These are phyloP conservation scores for Eulithis testata DNA, from an alignment of 2,888 invertebrate genomes.

Conservation along the genomic window DNA sequence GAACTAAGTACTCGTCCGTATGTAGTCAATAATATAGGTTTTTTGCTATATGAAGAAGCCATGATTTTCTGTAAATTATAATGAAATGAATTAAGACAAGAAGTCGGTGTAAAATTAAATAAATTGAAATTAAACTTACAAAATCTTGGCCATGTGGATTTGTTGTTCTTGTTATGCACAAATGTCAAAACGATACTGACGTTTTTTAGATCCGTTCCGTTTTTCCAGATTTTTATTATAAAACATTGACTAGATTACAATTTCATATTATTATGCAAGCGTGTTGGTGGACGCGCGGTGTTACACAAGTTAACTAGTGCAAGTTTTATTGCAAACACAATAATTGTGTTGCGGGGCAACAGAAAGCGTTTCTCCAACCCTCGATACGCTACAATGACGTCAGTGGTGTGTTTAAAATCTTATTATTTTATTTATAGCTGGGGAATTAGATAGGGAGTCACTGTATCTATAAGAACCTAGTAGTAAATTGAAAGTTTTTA, in stretches of 20 bases:
- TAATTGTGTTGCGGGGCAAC: slow-evolving; percentile 32
- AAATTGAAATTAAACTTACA: slow-evolving; percentile 10
- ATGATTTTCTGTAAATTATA: slow-evolving; percentile 23
- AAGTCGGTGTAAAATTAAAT: neutral
- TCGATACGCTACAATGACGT: slow-evolving; percentile 9
- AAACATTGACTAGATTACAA: too few species aligned
- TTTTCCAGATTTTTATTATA: neutral
- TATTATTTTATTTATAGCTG: neutral
- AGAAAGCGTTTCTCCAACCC: slow-evolving; percentile 22
- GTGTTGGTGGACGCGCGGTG: slow-evolving; percentile 3
- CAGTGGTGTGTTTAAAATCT: slow-evolving; percentile 7
- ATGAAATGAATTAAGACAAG: slow-evolving; percentile 2
- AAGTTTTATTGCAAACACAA: slow-evolving; percentile 18
- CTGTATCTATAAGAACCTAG: too few species aligned
- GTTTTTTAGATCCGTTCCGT: slow-evolving; percentile 5
- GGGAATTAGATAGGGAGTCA: too few species aligned
- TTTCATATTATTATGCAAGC: neutral
- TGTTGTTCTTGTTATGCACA: neutral
- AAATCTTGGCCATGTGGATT: slow-evolving; percentile 27
- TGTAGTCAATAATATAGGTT: slow-evolving; percentile 85
- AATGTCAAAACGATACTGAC: slow-evolving; percentile 1
- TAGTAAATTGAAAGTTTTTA: too few species aligned
- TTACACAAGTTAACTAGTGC: slow-evolving; percentile 10
- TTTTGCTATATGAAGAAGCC: slow-evolving; percentile 70
- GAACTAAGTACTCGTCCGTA: slow-evolving; percentile 40